Base-by-base conservation (phyloP, 2,113 vertebrate genomes). In the Anguilla japonica region DNA sequence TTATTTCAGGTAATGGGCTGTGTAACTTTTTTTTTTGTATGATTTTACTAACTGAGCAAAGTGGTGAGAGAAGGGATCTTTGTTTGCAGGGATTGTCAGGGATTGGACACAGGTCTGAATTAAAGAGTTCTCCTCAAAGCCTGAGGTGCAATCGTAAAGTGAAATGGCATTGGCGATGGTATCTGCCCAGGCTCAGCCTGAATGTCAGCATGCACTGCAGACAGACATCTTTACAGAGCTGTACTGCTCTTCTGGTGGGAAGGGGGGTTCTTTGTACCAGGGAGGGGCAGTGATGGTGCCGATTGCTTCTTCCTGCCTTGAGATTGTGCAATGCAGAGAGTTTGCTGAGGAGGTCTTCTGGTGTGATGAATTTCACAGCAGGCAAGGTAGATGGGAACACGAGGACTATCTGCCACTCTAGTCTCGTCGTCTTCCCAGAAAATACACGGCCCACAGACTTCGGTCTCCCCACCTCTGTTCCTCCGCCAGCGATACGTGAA, bases 321-420 rank as follows among this genome's bases (percentile, higher is more conserved):
- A 41, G 81, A 50, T 88, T 81, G 83, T 81, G 81, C 41, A 85
- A 85, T 83, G 79, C 3, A 40, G 87, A 29, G 57, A 81, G 53
- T 85, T 85, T 88, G 75, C 39, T 89, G 87, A 86, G 87, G 88
- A 85, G 87, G 85, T 83, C 2, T 79, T 84, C 56, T 41, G 71
- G 40, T 43, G 43, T 86, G 81, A 85, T 85, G 87, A 82, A 84
- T 90, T 86, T 87, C 75, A 87, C 85, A 85, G 87, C 84, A 84
- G 81, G 86, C 84, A 82, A 78, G 83, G 56, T 14, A 63, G 60
- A 67, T 46, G 41, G 79, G 50, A 60, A 85, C 83, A 41, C 83
- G 83, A 53, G 63, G 81, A 50, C 83, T 41, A 1, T 2, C 20
- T 26, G 82, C 41, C 82, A 82, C 71, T 79, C 41, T 75, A 85